Base-by-base conservation (phyloP, 2,113 vertebrate genomes). In the Xerus inauris region DNA sequence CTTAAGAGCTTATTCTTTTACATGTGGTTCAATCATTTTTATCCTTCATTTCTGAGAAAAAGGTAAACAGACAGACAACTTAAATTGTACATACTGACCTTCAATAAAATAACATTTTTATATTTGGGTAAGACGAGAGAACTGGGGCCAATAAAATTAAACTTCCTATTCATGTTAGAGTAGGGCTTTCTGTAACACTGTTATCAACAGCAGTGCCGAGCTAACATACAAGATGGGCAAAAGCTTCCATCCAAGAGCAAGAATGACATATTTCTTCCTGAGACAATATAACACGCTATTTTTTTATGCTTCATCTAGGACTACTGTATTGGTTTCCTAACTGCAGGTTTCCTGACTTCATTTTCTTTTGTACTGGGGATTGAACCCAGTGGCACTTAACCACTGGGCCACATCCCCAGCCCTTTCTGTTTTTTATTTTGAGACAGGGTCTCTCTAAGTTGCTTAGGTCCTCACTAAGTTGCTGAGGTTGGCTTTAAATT, bases 11-110 rank as follows among this genome's bases (percentile, higher is more conserved):
- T 88, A 94, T 72, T 95, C 77, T 87, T 90, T 64, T 82, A 81
- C 19, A 73, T 88, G 28, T 86, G 67, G 62, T 79, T 96, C 67
- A 82, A 94, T 97, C n/a, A 94, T 28, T 95, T 96, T 94, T 90
- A 87, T 87, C 57, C 59, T 88, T 94, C 35, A 57, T 94, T 95
- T 97, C 72, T 49, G 72, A 92, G 94, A 88, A 96, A 95, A 96
- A 92, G 65, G 51, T 73, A 84, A 94, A 59, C 69, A 81, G n/a
- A 84, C 19, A 88, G 42, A 84, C 19, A 88, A 91, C 51, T 71
- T 93, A 81, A 73, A 85, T 3, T 77, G 71, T 76, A 75, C 38
- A 86, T 10, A 86, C 12, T 59, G n/a, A 94, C 35, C 67, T 96
- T 89, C 62, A 90, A 57, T 62, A 91, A 90, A 86, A 59, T 30